phyloP scores from a whole-genome alignment of 2,797 vertebrate species.

The Garrulus glandarius region DNA sequence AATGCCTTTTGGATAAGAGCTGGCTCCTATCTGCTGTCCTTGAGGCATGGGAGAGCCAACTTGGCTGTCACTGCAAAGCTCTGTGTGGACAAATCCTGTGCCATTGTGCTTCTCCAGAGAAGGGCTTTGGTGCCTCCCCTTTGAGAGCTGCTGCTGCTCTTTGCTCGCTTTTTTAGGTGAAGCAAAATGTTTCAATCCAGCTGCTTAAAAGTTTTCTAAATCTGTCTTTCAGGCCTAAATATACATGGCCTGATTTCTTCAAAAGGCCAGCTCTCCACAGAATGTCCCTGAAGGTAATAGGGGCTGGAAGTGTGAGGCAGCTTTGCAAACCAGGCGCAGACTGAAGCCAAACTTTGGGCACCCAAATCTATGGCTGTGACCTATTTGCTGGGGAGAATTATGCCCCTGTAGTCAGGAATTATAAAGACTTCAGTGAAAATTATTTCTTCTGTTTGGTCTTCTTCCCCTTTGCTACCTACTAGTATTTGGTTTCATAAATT shows the following conservation, averaged over 20 bases:
- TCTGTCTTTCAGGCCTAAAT: not conserved
- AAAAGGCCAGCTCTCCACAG: not conserved
- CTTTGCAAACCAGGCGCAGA: not conserved
- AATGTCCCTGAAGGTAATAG: not conserved
- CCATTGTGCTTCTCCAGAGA: not conserved
- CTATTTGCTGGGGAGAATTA: not conserved
- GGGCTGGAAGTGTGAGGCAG: not conserved
- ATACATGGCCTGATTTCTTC: constrained; percentile 14
- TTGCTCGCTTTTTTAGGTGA: not conserved
- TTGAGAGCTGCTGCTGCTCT: not conserved
- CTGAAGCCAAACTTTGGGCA: not conserved
- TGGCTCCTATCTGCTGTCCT: not conserved
- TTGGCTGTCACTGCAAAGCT: not conserved
- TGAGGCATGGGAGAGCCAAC: not conserved
- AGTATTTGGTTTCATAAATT: not conserved
- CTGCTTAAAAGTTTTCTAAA: constrained; percentile 21
- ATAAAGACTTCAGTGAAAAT: not conserved
- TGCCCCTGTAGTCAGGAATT: not conserved
- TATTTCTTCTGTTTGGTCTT: not conserved
- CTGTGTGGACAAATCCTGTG: not conserved
- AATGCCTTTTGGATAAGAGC: not conserved
- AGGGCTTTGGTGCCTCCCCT: not conserved
- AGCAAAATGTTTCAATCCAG: not conserved
- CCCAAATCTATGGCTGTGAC: fast-evolving
- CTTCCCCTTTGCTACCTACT: not conserved